Evolutionary conservation across 2,797 vertebrate species (phyloP).

Genomic region (Sebastes itinus): DNA sequence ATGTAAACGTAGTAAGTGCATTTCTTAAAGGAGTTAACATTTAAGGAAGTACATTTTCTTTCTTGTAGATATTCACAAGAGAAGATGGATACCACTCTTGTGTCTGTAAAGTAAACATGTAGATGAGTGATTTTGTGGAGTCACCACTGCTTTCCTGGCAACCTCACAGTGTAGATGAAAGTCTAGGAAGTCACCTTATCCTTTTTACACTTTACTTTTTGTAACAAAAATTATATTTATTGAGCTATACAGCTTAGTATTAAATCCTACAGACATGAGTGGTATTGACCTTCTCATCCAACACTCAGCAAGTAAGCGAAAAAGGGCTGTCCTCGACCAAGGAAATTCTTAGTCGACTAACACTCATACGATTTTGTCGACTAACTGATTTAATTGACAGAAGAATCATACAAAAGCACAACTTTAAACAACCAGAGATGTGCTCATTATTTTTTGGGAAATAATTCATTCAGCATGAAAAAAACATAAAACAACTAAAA

Average conservation of each 20-base stretch:
- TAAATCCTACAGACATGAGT: not conserved
- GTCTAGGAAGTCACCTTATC: not conserved
- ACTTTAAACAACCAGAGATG: no score
- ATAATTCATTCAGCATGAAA: no score
- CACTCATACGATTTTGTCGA: no score
- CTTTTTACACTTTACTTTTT: not conserved
- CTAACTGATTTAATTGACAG: no score
- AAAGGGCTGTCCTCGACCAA: not conserved
- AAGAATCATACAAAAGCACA: no score
- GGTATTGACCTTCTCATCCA: not conserved
- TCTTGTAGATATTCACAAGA: not conserved
- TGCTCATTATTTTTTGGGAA: no score
- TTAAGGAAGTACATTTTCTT: not conserved
- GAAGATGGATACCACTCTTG: not conserved
- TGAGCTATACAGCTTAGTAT: not conserved
- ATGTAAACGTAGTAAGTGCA: no score
- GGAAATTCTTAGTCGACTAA: no score
- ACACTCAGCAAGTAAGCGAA: not conserved
- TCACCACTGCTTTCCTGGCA: not conserved
- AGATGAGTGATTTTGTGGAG: not conserved
- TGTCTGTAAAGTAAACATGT: not conserved
- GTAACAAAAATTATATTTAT: not conserved
- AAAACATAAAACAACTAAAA: no score
- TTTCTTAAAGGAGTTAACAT: not conserved
- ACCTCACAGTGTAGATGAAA: not conserved